phyloP scores from a whole-genome alignment of 2,888 invertebrate genomes.

The Sthenelais limicola region DNA sequence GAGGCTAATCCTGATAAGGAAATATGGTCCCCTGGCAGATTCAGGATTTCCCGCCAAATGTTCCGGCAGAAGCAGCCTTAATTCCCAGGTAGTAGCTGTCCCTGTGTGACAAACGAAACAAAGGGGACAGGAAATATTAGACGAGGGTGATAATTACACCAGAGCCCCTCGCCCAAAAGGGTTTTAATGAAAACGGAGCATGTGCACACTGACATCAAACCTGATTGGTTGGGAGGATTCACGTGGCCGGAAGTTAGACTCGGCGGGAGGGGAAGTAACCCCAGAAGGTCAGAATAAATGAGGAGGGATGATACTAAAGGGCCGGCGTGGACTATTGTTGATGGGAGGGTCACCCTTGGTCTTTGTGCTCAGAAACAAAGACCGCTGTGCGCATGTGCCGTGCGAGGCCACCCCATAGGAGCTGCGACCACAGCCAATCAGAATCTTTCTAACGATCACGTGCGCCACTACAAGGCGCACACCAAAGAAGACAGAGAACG shows the following conservation, averaged over 20 bases:
- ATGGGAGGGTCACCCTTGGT: neutral
- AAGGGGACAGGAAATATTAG: neutral
- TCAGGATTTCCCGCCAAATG: no score
- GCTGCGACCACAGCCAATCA: slow-evolving; percentile 14
- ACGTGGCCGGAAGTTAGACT: neutral
- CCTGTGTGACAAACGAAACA: no score
- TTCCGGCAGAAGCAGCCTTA: no score
- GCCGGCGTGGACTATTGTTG: neutral
- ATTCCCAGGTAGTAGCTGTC: no score
- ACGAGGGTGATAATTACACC: slow-evolving; percentile 9
- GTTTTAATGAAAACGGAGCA: slow-evolving; percentile 16
- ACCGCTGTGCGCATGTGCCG: neutral
- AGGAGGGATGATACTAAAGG: slow-evolving; percentile 9
- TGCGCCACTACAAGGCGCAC: no score
- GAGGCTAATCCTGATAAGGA: no score
- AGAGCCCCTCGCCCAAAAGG: neutral
- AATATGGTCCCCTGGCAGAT: no score
- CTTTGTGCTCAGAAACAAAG: slow-evolving; percentile 13
- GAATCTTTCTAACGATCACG: no score
- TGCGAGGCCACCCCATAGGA: no score
- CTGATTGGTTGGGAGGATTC: slow-evolving; percentile 11
- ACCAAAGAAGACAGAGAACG: no score
- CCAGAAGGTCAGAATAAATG: neutral
- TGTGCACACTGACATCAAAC: neutral
- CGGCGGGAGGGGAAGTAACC: slow-evolving; percentile 2